These are phyloP conservation scores for Lindbergichthys nudifrons DNA, from an alignment of 2,797 vertebrate genomes.

Conservation along the genomic window DNA sequence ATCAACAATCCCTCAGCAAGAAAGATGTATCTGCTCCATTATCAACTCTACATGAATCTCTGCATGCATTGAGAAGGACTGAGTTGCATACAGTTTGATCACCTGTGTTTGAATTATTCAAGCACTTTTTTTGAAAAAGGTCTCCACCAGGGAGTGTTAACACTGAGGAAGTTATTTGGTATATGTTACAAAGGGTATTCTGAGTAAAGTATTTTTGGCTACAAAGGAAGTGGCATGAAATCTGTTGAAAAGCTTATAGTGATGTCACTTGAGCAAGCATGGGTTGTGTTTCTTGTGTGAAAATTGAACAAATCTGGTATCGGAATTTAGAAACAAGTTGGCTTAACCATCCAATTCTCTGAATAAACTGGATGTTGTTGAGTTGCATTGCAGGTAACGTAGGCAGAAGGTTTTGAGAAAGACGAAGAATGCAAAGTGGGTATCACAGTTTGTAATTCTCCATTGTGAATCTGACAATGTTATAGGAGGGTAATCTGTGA, in stretches of 20 bases:
- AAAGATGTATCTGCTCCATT: slow-evolving; percentile 35
- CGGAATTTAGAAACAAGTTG: too few relatives aligned
- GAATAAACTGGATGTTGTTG: too few relatives aligned
- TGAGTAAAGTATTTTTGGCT: not conserved
- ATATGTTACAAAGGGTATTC: not conserved
- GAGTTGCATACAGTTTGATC: not conserved
- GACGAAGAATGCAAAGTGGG: too few relatives aligned
- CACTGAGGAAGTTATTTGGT: not conserved
- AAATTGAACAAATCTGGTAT: not conserved
- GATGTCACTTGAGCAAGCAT: not conserved
- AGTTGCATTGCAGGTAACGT: too few relatives aligned
- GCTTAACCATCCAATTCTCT: too few relatives aligned
- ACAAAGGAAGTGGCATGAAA: not conserved
- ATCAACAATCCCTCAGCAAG: slow-evolving; percentile 13
- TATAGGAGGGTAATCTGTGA: not conserved
- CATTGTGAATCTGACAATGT: not conserved
- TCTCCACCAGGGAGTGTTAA: not conserved
- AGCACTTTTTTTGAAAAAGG: not conserved
- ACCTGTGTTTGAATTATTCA: slow-evolving; percentile 17
- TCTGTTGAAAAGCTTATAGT: not conserved
- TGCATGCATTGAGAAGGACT: slow-evolving; percentile 1
- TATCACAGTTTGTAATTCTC: not conserved
- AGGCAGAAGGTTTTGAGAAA: too few relatives aligned
- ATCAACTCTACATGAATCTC: not conserved
- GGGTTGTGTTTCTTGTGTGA: not conserved